These are phyloP conservation scores for Phylloscopus trochilus DNA, from an alignment of 2,113 vertebrate genomes.

Conservation along the genomic window DNA sequence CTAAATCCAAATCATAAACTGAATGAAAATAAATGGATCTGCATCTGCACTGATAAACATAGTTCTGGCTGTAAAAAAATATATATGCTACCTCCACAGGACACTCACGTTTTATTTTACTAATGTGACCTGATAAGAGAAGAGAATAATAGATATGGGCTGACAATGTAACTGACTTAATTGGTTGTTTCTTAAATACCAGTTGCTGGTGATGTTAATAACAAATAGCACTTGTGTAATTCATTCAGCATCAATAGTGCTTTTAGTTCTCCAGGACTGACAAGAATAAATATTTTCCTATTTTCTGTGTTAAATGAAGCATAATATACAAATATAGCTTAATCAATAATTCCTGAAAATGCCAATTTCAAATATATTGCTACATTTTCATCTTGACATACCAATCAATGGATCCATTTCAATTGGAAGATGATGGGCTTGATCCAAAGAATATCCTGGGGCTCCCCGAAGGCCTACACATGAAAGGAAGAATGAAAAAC, in stretches of 20 bases:
- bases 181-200: constrained; percentile 29
- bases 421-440: constrained; percentile 95
- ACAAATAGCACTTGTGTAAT: background rate
- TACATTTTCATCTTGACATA: constrained; percentile 70
- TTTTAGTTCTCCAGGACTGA: background rate
- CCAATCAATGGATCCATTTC: constrained; percentile 98
- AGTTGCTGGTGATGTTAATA: constrained; percentile 26
- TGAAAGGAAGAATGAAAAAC: constrained; percentile 8
- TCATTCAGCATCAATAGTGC: background rate
- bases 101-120: background rate
- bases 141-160: background rate
- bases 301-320: constrained; percentile 15
- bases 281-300: constrained; percentile 27
- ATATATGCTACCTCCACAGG: background rate
- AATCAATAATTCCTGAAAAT: constrained; percentile 1
- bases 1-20: background rate
- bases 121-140: constrained; percentile 9
- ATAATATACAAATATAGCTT: background rate
- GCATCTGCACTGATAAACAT: background rate
- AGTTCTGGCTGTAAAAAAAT: background rate
- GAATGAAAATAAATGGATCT: background rate
- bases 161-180: constrained; percentile 6
- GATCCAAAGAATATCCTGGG: constrained; percentile 95
- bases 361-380: background rate
- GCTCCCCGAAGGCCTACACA: constrained; percentile 90